phyloP scores from a whole-genome alignment of 1,140 invertebrate genomes.

The Brachionus asplanchnoidis region DNA sequence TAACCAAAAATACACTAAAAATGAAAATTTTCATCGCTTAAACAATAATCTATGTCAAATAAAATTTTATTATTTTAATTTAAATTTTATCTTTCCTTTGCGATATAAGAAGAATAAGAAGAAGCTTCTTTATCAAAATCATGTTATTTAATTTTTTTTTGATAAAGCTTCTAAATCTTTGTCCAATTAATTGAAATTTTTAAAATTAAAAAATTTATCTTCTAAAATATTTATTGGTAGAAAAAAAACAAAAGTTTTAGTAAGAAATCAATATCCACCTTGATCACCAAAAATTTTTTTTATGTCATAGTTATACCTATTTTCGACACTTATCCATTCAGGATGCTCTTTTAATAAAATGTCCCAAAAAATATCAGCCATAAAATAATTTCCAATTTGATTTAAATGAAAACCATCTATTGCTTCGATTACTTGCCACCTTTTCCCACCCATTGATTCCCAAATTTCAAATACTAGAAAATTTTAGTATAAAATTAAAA shows the following conservation, averaged over 20 bases:
- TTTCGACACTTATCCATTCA: slow-evolving; percentile 50
- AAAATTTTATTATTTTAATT: neutral
- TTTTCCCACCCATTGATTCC: slow-evolving; percentile 50
- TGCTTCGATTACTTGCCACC: slow-evolving; percentile 58
- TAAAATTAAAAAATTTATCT: too few relatives aligned
- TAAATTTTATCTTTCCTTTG: neutral
- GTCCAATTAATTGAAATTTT: neutral
- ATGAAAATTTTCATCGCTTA: neutral
- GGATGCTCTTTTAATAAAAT: slow-evolving; percentile 47
- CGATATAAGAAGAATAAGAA: neutral
- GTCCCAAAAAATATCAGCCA: slow-evolving; percentile 54
- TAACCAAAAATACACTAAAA: neutral
- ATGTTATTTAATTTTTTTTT: neutral
- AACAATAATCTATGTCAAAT: neutral
- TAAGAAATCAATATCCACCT: slow-evolving; percentile 45
- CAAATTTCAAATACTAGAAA: slow-evolving; percentile 51
- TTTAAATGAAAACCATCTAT: slow-evolving; percentile 61
- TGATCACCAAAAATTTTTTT: slow-evolving; percentile 49
- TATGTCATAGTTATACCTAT: slow-evolving; percentile 50
- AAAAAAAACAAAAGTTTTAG: neutral
- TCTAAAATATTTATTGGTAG: neutral
- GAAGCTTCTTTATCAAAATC: neutral
- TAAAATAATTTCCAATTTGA: slow-evolving; percentile 46
- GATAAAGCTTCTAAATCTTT: neutral
- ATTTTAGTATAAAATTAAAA: neutral